Evolutionary conservation across 2,797 vertebrate genomes (phyloP).

Genomic region (Champsocephalus gunnari): DNA sequence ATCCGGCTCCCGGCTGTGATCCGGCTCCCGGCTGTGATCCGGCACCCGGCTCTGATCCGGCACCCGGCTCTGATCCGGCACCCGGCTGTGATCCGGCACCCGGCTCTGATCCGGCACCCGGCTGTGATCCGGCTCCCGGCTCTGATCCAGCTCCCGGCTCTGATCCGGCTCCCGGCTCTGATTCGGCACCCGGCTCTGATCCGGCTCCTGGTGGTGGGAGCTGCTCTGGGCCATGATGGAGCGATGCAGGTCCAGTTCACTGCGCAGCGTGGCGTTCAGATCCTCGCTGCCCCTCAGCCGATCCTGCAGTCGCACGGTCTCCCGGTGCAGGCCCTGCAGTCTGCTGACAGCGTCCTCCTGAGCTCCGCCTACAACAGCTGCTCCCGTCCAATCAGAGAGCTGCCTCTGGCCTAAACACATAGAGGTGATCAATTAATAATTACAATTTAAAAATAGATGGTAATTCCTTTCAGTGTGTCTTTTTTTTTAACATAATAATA

Average conservation of each 20-base stretch:
- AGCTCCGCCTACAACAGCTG: conserved; percentile 53
- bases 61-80: no score
- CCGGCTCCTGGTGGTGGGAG: conserved; percentile 40
- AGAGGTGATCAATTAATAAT: neutral
- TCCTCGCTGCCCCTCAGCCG: conserved; percentile 83
- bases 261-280: conserved; percentile 80
- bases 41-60: neutral
- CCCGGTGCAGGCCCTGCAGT: conserved; percentile 77
- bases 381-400: conserved; percentile 43
- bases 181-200: no score
- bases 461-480: neutral
- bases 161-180: no score
- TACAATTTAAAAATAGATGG: neutral
- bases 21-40: no score
- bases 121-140: no score
- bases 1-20: no score
- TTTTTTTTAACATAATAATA: no score
- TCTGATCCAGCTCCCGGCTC: no score
- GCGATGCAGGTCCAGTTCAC: conserved; percentile 84
- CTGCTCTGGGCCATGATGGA: conserved; percentile 78
- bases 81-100: no score
- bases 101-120: no score
- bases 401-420: conserved; percentile 49
- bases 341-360: conserved; percentile 48
- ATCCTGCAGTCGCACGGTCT: conserved; percentile 80